Evolutionary conservation across 2,797 vertebrate species (phyloP).

Genomic region (Lithobates pipiens): DNA sequence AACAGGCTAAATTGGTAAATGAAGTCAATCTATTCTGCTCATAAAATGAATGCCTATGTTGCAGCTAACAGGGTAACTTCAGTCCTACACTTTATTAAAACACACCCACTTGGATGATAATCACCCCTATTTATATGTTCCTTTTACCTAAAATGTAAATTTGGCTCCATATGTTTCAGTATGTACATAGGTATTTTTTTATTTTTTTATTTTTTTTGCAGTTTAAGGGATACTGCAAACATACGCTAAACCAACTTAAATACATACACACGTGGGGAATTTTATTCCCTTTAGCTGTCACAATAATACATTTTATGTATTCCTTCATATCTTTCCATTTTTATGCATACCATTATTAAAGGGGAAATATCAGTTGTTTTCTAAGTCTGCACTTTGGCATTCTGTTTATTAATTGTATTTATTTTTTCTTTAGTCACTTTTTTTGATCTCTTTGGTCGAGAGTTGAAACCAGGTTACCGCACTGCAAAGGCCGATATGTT

Average conservation of each 20-base stretch:
- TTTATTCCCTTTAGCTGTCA: neutral
- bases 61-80: no score
- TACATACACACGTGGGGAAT: constrained; percentile 3
- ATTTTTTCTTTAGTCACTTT: neutral
- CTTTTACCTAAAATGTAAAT: constrained; percentile 2
- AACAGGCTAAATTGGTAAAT: no score
- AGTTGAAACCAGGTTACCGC: no score
- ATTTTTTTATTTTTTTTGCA: constrained; percentile 22
- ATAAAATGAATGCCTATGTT: no score
- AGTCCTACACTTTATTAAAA: neutral
- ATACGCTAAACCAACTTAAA: neutral
- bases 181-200: constrained; percentile 23
- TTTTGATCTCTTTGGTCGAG: neutral
- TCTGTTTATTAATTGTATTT: neutral
- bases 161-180: constrained; percentile 18
- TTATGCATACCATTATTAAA: constrained; percentile 13
- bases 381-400: neutral
- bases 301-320: constrained; percentile 17
- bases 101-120: neutral
- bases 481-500: neutral
- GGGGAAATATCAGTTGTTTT: constrained; percentile 31
- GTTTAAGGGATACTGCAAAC: constrained; percentile 30
- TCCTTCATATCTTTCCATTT: neutral
- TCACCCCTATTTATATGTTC: neutral
- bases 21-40: no score